These are phyloP conservation scores for Carposina sasakii DNA, from an alignment of 1,140 invertebrate genomes.

Conservation along the genomic window DNA sequence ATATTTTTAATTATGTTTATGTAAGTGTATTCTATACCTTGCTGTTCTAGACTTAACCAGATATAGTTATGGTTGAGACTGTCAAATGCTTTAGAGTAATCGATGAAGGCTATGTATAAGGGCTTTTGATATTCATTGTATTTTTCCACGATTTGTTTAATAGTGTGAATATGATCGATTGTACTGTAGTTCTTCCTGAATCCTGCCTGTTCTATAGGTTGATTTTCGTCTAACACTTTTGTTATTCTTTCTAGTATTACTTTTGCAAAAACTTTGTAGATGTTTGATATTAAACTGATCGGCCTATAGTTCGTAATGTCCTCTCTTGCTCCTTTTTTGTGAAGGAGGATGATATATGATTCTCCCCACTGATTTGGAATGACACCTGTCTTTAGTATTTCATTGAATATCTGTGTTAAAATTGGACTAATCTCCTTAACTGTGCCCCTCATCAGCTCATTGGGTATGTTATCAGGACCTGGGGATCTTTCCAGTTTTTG, in stretches of 20 bases:
- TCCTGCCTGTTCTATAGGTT: constrained; percentile 9
- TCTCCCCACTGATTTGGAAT: not conserved
- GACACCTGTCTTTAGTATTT: not conserved
- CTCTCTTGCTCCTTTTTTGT: constrained; percentile 9
- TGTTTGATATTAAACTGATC: constrained; percentile 5
- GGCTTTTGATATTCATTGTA: constrained; percentile 10
- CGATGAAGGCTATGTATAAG: constrained; percentile 8
- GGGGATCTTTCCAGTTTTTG: constrained; percentile 10
- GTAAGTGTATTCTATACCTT: not conserved
- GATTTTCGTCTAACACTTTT: constrained; percentile 1
- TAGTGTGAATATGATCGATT: constrained; percentile 7
- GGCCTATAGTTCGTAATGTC: constrained; percentile 13
- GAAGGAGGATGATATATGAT: constrained; percentile 5
- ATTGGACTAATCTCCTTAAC: not conserved
- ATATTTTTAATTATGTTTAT: not conserved
- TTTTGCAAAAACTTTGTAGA: constrained; percentile 8
- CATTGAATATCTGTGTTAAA: not conserved
- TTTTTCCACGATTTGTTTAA: constrained; percentile 7
- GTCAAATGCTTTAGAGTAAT: constrained; percentile 12
- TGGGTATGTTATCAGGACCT: constrained; percentile 2
- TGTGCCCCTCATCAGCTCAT: constrained; percentile 1
- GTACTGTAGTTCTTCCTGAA: constrained; percentile 9
- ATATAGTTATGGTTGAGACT: constrained; percentile 2
- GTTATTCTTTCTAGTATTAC: constrained; percentile 1
- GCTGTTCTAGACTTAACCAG: constrained; percentile 5